These are phyloP conservation scores for Orthosia gracilis DNA, from an alignment of 2,888 invertebrate species.

Conservation along the genomic window DNA sequence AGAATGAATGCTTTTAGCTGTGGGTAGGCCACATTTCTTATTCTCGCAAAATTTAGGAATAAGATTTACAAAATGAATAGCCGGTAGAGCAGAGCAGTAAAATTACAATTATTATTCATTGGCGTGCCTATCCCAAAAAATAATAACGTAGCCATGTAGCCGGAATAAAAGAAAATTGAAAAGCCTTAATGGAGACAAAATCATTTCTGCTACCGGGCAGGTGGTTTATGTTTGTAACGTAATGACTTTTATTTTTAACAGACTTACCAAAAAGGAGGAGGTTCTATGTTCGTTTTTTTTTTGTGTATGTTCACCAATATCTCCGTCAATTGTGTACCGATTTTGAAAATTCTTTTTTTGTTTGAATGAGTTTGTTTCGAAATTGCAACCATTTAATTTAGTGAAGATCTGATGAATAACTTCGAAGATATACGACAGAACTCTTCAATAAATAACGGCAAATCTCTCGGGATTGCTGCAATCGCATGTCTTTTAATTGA, in stretches of 20 bases:
- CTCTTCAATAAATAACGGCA: too few species aligned
- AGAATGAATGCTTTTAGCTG: background rate
- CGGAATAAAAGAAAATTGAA: constrained; percentile 48
- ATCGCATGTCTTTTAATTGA: too few species aligned
- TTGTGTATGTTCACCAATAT: too few species aligned
- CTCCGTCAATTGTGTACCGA: too few species aligned
- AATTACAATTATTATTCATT: constrained; percentile 51
- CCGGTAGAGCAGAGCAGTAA: background rate
- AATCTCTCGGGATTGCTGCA: too few species aligned
- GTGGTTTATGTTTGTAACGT: constrained; percentile 39
- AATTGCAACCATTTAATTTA: too few species aligned
- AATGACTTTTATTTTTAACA: constrained; percentile 26
- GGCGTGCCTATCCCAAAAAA: constrained; percentile 30
- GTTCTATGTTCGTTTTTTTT: too few species aligned
- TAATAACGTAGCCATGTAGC: constrained; percentile 41
- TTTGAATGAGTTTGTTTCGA: too few species aligned
- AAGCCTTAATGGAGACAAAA: constrained; percentile 46
- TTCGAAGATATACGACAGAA: too few species aligned
- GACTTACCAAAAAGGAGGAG: too few species aligned
- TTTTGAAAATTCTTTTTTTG: too few species aligned
- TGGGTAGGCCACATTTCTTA: background rate
- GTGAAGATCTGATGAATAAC: too few species aligned
- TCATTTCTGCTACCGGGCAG: constrained; percentile 36
- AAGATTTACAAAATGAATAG: constrained; percentile 3
- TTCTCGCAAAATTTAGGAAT: background rate